Evolutionary conservation across 2,113 vertebrate genomes (phyloP).

Genomic region (Gracilinanus agilis): DNA sequence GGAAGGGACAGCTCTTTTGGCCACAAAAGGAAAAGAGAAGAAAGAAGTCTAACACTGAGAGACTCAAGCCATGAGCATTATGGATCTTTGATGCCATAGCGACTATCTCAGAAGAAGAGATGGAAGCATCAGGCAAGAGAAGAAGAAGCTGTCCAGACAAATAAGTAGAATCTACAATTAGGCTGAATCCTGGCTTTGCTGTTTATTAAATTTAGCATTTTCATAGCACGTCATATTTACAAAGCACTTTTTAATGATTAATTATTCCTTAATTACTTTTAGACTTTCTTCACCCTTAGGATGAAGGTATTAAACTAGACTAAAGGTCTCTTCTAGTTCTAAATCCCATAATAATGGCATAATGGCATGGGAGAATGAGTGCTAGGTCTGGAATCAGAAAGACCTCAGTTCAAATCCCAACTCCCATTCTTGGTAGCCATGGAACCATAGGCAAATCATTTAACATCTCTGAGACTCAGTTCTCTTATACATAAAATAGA

Average conservation of each 20-base stretch:
- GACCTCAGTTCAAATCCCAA: not conserved
- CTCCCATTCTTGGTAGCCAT: not conserved
- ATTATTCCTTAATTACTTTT: not conserved
- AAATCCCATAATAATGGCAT: not conserved
- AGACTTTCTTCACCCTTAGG: not conserved
- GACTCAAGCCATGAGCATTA: not conserved
- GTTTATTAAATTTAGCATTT: not conserved
- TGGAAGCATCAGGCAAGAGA: not conserved
- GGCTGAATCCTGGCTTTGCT: not conserved
- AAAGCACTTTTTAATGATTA: not conserved
- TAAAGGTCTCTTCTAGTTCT: not conserved
- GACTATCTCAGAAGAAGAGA: not conserved
- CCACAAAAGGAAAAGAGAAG: constrained; percentile 1
- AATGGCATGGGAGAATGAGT: not conserved
- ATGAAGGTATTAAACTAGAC: not conserved
- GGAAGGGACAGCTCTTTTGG: constrained; percentile 34
- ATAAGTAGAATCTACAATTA: not conserved
- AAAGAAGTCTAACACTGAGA: constrained; percentile 10
- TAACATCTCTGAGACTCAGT: not conserved
- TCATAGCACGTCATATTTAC: not conserved
- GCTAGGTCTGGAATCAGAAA: not conserved
- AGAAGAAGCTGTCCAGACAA: not conserved
- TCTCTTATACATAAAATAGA: constrained; percentile 21
- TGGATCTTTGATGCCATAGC: not conserved
- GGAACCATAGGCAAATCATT: constrained; percentile 19